A percentile compares a stretch with the other conserved stretches of the same genome.
Evolutionary conservation across 2,797 vertebrate species (phyloP).

Genomic region (Martes flavigula): DNA sequence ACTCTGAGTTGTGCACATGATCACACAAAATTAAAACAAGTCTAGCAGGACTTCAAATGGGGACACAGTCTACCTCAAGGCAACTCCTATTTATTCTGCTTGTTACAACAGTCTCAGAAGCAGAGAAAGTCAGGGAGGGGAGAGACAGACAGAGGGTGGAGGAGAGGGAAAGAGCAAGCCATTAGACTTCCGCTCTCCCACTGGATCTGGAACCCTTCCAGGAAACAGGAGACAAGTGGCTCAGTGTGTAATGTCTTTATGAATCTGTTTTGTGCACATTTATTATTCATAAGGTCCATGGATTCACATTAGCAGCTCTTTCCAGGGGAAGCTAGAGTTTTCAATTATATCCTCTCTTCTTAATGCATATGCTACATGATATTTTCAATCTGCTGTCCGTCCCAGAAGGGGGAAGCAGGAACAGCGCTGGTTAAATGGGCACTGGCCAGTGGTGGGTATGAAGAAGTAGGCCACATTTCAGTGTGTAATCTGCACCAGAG

Average conservation of each 20-base stretch:
- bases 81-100: conserved; percentile 81
- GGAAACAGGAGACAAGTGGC: conserved; percentile 79
- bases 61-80: conserved; percentile 82
- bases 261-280: conserved; percentile 76
- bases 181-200: conserved; percentile 76
- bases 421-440: not conserved
- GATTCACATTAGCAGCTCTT: conserved; percentile 61
- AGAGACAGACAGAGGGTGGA: not conserved
- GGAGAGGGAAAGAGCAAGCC: conserved; percentile 54
- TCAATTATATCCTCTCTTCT: not conserved
- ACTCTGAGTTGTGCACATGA: conserved; percentile 69
- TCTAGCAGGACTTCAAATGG: conserved; percentile 84
- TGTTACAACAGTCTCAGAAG: conserved; percentile 59
- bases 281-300: conserved; percentile 73
- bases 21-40: conserved; percentile 74
- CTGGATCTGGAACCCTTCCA: conserved; percentile 81
- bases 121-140: not conserved
- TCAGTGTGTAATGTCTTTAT: conserved; percentile 75
- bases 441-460: not conserved
- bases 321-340: not conserved
- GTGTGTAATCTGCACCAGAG: not conserved
- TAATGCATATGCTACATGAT: not conserved
- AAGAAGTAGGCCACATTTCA: not conserved
- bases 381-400: not conserved
- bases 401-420: not conserved